Evolutionary conservation across 2,888 invertebrate species (phyloP).

Genomic region (Lithophane socia): DNA sequence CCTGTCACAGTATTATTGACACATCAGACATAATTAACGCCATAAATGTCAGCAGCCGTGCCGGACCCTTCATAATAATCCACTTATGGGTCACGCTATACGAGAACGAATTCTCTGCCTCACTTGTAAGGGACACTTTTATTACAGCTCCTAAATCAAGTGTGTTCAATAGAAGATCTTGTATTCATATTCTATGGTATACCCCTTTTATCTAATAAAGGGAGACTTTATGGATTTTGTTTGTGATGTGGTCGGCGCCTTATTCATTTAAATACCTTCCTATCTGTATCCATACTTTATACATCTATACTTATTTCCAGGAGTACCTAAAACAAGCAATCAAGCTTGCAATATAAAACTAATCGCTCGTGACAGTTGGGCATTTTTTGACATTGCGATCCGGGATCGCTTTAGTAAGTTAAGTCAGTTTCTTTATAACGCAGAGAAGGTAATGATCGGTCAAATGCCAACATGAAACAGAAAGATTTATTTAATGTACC

Average conservation of each 20-base stretch:
- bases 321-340: not conserved
- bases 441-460: not conserved
- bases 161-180: slow-evolving; percentile 39
- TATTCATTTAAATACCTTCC: not conserved
- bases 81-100: slow-evolving; percentile 66
- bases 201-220: slow-evolving; percentile 39
- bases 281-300: not conserved
- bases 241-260: slow-evolving; percentile 13
- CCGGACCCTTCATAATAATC: slow-evolving; percentile 54
- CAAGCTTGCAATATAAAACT: not conserved
- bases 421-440: not conserved
- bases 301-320: not conserved
- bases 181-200: slow-evolving; percentile 43
- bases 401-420: no score
- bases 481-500: not conserved
- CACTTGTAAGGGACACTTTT: slow-evolving; percentile 54
- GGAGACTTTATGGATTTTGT: slow-evolving; percentile 20
- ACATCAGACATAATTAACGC: slow-evolving; percentile 55
- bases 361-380: no score
- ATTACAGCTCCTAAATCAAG: slow-evolving; percentile 47
- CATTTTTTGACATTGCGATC: no score
- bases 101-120: slow-evolving; percentile 43
- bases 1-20: slow-evolving; percentile 46
- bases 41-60: slow-evolving; percentile 57
- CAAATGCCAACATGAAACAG: slow-evolving; percentile 2